phyloP scores from a whole-genome alignment of 2,797 vertebrate genomes.

The Leptodactylus fallax region DNA sequence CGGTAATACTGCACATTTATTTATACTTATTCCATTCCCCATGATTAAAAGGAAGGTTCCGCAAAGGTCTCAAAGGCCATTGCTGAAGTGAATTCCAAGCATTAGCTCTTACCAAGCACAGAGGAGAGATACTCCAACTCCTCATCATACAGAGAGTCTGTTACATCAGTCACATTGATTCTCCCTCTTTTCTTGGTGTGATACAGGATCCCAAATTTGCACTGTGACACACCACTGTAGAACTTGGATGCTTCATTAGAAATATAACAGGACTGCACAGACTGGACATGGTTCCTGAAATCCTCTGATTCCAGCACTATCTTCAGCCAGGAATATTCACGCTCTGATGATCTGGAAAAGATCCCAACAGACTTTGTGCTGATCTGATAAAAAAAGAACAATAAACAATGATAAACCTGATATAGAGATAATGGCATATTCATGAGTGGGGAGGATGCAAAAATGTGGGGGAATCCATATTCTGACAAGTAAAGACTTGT shows the following conservation, averaged over 20 bases:
- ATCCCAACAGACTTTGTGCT: not conserved
- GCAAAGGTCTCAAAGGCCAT: no score
- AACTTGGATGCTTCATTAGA: not conserved
- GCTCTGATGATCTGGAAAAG: slow-evolving; percentile 10
- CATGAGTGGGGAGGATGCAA: no score
- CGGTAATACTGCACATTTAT: no score
- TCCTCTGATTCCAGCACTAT: not conserved
- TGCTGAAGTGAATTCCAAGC: no score
- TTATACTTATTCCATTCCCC: no score
- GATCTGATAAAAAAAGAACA: no score
- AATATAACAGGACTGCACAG: not conserved
- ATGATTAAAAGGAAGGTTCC: no score
- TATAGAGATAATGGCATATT: not conserved
- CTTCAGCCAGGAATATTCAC: slow-evolving; percentile 3
- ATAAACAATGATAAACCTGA: not conserved
- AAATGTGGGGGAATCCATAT: no score
- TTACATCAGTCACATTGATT: not conserved
- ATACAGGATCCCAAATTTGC: not conserved
- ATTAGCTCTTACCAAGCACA: not conserved
- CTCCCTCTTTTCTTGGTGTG: slow-evolving; percentile 5
- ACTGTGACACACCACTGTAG: not conserved
- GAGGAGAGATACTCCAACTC: not conserved
- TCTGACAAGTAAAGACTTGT: no score
- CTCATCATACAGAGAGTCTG: not conserved
- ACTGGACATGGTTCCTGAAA: no score